Conservation (phyloP, 2,797 vertebrate genomes). For the Leucoraja ocellata region DNA sequence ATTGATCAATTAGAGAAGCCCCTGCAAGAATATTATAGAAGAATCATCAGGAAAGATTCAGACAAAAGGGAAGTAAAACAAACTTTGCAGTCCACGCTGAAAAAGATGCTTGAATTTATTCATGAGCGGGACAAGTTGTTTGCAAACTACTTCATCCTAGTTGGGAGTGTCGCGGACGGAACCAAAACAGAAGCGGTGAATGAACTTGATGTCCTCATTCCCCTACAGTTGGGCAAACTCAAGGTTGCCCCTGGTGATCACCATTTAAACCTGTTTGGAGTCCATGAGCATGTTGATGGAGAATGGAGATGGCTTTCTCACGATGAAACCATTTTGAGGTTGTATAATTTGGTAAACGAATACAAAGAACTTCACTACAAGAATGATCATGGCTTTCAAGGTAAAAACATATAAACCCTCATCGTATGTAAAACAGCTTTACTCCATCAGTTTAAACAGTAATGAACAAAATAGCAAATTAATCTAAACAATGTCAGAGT, state of each 20-base stretch:
- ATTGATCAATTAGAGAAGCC: neutral
- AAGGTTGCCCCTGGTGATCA: neutral
- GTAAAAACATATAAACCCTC: neutral
- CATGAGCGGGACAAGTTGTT: neutral
- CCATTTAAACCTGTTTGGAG: neutral
- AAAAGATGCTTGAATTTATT: neutral
- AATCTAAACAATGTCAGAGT: neutral
- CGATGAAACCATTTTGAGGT: neutral
- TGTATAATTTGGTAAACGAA: neutral
- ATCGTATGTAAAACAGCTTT: neutral
- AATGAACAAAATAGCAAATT: neutral
- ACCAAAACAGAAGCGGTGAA: neutral
- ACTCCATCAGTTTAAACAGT: neutral
- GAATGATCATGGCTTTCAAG: neutral
- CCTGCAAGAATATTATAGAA: neutral
- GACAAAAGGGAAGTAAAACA: neutral
- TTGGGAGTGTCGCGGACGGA: neutral
- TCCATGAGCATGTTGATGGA: neutral
- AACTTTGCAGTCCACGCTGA: neutral
- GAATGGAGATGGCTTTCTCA: neutral
- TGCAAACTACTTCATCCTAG: neutral
- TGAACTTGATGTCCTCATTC: constrained; percentile 14
- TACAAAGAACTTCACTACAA: neutral
- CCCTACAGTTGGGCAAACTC: neutral
- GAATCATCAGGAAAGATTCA: neutral